Evolutionary conservation across 2,113 vertebrate species (phyloP).

Genomic region (Oplegnathus fasciatus): DNA sequence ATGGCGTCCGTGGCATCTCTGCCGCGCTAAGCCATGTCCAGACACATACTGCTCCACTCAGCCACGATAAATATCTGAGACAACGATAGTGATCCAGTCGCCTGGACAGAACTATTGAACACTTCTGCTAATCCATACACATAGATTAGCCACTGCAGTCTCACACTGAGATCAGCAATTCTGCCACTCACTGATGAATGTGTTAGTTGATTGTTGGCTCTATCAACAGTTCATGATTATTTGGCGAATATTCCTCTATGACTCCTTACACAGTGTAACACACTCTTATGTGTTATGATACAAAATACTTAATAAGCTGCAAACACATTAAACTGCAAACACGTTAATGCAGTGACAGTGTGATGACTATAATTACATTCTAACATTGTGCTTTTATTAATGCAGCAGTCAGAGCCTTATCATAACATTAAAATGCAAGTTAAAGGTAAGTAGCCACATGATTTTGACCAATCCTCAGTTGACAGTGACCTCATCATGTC

Average conservation of each 20-base stretch:
- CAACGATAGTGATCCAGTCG: conserved; percentile 58
- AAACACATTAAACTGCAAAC: background rate
- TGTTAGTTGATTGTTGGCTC: conserved; percentile 69
- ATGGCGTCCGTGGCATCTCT: conserved; percentile 68
- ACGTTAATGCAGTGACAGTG: conserved; percentile 30
- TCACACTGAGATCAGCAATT: conserved; percentile 75
- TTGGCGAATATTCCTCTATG: conserved; percentile 46
- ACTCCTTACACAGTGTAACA: conserved; percentile 9
- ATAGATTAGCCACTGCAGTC: conserved; percentile 71
- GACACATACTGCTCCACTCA: conserved; percentile 47
- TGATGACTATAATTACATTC: conserved; percentile 35
- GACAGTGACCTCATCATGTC: conserved; percentile 37
- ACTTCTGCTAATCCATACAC: conserved; percentile 76
- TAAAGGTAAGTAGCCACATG: conserved; percentile 10
- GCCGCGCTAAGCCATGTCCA: conserved; percentile 57
- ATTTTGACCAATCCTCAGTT: conserved; percentile 17
- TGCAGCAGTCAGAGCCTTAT: conserved; percentile 13
- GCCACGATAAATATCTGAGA: conserved; percentile 72
- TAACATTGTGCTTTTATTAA: conserved; percentile 11
- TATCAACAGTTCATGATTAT: conserved; percentile 65
- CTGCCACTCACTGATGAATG: conserved; percentile 76
- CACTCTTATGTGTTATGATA: conserved; percentile 11
- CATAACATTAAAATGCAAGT: conserved; percentile 16
- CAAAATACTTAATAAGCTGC: conserved; percentile 43
- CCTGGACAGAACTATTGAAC: conserved; percentile 72